phyloP scores from a whole-genome alignment of 2,113 vertebrate genomes.

The Hyaena hyaena region DNA sequence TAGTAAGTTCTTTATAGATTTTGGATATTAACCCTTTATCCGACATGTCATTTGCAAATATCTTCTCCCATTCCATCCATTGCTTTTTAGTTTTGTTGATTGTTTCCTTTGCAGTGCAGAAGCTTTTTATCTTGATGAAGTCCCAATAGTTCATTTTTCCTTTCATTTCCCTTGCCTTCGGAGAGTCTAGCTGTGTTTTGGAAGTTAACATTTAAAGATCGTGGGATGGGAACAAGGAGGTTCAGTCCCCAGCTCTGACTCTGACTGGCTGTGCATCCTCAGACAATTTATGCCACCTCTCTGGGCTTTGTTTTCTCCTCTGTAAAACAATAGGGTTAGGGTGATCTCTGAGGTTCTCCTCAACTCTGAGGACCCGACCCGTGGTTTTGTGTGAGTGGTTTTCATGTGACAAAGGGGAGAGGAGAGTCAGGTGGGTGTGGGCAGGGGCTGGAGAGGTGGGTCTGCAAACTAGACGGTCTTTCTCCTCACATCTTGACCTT shows the following conservation, averaged over 20 bases:
- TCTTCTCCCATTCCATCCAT: no score
- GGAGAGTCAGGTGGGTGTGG: neutral
- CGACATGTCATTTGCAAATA: no score
- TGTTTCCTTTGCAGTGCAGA: no score
- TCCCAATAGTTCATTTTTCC: no score
- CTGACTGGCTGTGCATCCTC: neutral
- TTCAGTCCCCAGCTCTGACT: neutral
- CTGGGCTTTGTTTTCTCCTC: neutral
- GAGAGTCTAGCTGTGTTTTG: neutral
- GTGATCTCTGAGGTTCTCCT: neutral
- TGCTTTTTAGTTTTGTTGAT: no score
- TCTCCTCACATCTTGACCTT: neutral
- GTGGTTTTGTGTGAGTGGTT: fast-evolving
- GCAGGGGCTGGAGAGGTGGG: neutral
- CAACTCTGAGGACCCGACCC: neutral
- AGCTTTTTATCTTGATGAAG: no score
- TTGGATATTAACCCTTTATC: no score
- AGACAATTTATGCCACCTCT: neutral
- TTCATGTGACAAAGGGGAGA: neutral
- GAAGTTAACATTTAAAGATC: neutral
- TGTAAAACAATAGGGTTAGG: neutral
- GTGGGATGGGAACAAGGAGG: neutral
- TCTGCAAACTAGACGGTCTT: neutral
- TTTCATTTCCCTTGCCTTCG: no score
- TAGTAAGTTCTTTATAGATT: no score